These are phyloP conservation scores for Lethenteron reissneri DNA, from an alignment of 2,113 vertebrate species.

Conservation along the genomic window DNA sequence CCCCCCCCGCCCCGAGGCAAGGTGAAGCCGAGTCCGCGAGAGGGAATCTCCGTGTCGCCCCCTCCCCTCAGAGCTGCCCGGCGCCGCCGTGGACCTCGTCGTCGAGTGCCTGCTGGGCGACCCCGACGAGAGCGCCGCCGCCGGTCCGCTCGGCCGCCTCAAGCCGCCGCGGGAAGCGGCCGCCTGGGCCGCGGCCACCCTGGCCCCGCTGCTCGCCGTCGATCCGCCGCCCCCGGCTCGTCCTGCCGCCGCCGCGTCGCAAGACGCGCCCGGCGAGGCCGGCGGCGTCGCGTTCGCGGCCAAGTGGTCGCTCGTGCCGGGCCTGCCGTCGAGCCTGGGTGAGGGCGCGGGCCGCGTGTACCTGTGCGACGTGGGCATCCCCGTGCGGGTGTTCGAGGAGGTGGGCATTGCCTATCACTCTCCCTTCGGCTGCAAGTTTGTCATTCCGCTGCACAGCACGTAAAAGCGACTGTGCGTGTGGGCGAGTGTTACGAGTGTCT, in stretches of 20 bases:
- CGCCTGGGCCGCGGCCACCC: slow-evolving; percentile 88
- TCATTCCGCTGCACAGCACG: slow-evolving; percentile 72
- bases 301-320: slow-evolving; percentile 83
- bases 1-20: too few species aligned
- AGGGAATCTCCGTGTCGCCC: slow-evolving; percentile 7
- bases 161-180: slow-evolving; percentile 22
- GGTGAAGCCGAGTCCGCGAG: slow-evolving; percentile 7
- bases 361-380: slow-evolving; percentile 83
- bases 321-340: slow-evolving; percentile 52
- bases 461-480: slow-evolving; percentile 16
- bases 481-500: too few species aligned
- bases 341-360: slow-evolving; percentile 69
- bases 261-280: background rate
- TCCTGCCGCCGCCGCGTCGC: background rate
- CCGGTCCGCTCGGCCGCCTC: too few species aligned
- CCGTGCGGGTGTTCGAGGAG: slow-evolving; percentile 74
- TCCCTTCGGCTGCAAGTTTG: slow-evolving; percentile 89
- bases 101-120: slow-evolving; percentile 65
- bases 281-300: slow-evolving; percentile 39
- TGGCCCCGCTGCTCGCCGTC: slow-evolving; percentile 73
- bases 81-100: slow-evolving; percentile 74
- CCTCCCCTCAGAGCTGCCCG: slow-evolving; percentile 50
- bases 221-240: slow-evolving; percentile 35
- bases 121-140: slow-evolving; percentile 63
- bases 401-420: slow-evolving; percentile 88